Conservation (phyloP, 2,888 invertebrate species). For the Cyclophora punctaria region DNA sequence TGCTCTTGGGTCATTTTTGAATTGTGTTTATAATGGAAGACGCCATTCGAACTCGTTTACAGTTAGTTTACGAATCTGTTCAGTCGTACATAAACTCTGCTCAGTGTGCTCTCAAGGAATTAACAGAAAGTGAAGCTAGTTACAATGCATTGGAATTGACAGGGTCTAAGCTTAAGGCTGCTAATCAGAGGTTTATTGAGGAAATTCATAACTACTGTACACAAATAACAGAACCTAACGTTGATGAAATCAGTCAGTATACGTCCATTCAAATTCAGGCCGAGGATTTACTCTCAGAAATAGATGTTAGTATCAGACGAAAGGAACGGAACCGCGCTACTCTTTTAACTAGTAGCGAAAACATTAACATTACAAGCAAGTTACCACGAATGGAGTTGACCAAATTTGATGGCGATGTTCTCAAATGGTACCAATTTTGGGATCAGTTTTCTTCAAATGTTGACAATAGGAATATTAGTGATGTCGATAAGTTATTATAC, state of each 20-base stretch:
- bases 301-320: neutral
- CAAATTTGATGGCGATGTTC: constrained; percentile 17
- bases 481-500: constrained; percentile 21
- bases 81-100: neutral
- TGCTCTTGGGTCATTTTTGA: neutral
- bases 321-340: neutral
- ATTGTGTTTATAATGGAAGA: neutral
- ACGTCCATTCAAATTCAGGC: neutral
- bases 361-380: neutral
- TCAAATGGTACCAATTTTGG: constrained; percentile 21
- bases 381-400: constrained; percentile 7
- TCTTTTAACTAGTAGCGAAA: neutral
- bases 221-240: neutral
- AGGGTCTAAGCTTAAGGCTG: neutral
- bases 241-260: neutral
- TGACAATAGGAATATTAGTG: constrained; percentile 8
- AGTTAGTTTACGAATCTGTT: neutral
- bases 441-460: constrained; percentile 20
- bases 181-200: neutral
- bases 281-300: neutral
- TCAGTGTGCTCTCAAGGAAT: neutral
- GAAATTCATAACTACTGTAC: neutral
- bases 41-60: neutral
- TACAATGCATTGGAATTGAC: neutral
- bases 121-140: neutral